phyloP scores from a whole-genome alignment of 1,140 invertebrate genomes.

The Zaprionus gabonicus region DNA sequence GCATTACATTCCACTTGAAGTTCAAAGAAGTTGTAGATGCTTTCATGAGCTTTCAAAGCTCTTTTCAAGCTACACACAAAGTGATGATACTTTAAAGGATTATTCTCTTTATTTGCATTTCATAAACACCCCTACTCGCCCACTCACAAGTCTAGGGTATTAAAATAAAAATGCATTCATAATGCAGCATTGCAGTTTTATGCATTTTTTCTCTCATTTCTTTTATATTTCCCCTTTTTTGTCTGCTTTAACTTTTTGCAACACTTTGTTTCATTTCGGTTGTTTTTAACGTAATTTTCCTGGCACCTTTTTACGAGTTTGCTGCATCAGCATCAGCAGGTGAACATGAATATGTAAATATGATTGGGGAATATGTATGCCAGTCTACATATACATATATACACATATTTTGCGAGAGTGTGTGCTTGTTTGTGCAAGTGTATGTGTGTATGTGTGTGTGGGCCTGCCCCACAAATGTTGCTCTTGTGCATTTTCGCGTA shows the following conservation, averaged over 20 bases:
- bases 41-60: background rate
- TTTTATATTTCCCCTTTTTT: conserved; percentile 31
- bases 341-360: conserved; percentile 48
- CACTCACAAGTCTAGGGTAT: background rate
- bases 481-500: conserved; percentile 53
- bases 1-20: background rate
- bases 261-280: conserved; percentile 43
- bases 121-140: background rate
- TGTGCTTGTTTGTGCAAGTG: background rate
- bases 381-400: background rate
- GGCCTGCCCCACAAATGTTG: conserved; percentile 25
- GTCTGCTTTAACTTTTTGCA: conserved; percentile 33
- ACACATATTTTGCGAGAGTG: background rate
- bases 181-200: conserved; percentile 66
- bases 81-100: background rate
- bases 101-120: background rate
- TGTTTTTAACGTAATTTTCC: conserved; percentile 67
- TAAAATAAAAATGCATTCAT: conserved; percentile 57
- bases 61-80: background rate
- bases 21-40: background rate
- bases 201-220: conserved; percentile 19
- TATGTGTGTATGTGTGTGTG: background rate
- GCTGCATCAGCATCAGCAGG: conserved; percentile 28
- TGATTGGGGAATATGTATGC: conserved; percentile 10
- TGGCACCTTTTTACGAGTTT: conserved; percentile 33